Evolutionary conservation across 92 coral and sea anemone species (phyloP), one percentile per base, ranked within the genome.

Genomic region (Montipora capitata): DNA sequence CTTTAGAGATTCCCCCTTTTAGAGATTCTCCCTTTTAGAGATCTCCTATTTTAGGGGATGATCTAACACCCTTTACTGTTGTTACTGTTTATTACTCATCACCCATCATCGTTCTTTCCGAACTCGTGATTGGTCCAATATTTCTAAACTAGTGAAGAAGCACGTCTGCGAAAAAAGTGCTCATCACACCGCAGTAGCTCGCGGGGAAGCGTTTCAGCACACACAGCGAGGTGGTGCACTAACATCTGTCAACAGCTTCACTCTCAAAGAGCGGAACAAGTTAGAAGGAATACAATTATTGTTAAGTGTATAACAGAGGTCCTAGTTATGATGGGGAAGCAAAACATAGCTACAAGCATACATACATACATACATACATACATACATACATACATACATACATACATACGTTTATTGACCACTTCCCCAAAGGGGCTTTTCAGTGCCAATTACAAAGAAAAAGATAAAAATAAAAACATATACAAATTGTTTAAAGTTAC

Each of bases 111-210:
- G 52, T 68, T 68, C 77, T 81, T 81, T 81, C 45, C 69, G 67
- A 16, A 67, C 86, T 67, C 77, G 78, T 81, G 86, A 81, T 67
- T 81, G 86, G 66, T 81, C 86, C 16, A 81, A 81, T 67, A 81
- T 81, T 39, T 81, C 86, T 11, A 81, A 69, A 49, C 86, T 81
- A 65, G 86, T 81, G 77, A 81, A 27, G 35, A 81, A 18, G 66
- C 86, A 81, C 68, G 77, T 81, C 67, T 81, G 86, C 38, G 67
- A 81, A 81, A 43, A 67, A 81, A 68, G 86, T 49, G 15, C 86
- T 69, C 5, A 76, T 39, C 69, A 76, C 5, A 14, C 81, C 10
- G 69, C 81, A 1, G 69, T 76, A 56, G 68, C 69, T 27, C 57
- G 81, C 57, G 51, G 81, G 0, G 68, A 76, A 15, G 81, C 81